Evolutionary conservation across 2,113 vertebrate species (phyloP).

Genomic region (Uria aalge): DNA sequence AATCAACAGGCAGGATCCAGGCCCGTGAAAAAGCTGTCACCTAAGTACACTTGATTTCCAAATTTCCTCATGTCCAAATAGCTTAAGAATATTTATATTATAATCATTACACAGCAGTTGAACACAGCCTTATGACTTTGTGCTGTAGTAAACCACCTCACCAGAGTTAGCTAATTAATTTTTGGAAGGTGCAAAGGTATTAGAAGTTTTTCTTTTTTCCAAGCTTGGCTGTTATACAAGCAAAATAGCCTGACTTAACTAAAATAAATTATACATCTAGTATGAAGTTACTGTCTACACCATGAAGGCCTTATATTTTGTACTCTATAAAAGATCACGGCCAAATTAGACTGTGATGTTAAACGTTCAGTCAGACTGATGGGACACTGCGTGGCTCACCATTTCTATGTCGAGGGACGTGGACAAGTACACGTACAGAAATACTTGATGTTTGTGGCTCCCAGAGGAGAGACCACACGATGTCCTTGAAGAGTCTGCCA

Average conservation of each 20-base stretch:
- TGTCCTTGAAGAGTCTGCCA: background rate
- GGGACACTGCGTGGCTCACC: background rate
- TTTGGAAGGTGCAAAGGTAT: background rate
- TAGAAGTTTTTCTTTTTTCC: background rate
- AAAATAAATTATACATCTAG: background rate
- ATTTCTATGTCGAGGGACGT: background rate
- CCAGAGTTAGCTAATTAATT: background rate
- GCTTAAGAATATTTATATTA: background rate
- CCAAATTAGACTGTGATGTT: background rate
- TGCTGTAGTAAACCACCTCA: background rate
- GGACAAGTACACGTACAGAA: background rate
- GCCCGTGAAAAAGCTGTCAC: background rate
- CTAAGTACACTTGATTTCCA: background rate
- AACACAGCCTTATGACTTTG: background rate
- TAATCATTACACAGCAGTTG: background rate
- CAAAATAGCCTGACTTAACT: background rate
- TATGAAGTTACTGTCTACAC: background rate
- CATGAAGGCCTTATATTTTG: background rate
- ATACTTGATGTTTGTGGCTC: background rate
- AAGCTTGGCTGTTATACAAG: background rate
- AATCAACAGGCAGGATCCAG: background rate
- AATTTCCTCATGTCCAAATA: background rate
- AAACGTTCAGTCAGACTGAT: background rate
- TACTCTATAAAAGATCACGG: background rate
- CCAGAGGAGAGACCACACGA: background rate